Percentiles rank a stretch among this genome's conserved stretches.
Evolutionary conservation across 23 tunicate species (phyloP).

Genomic region (Halocynthia aurantium): DNA sequence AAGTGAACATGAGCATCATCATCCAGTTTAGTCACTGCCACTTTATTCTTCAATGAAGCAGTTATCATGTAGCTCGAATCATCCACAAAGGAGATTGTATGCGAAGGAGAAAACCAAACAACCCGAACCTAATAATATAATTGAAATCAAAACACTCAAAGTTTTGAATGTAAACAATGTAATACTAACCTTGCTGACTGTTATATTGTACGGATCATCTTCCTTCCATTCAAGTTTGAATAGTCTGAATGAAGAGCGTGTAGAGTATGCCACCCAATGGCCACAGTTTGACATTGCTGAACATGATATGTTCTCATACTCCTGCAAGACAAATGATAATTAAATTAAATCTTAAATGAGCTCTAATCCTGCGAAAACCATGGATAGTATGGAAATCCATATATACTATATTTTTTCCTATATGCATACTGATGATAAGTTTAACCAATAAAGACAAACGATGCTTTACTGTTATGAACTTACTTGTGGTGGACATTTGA

Average conservation of each 20-base stretch:
- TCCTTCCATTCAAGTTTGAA: conserved; percentile 16
- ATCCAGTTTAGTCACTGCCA: conserved; percentile 34
- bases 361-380: no score
- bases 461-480: background rate
- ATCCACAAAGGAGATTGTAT: conserved; percentile 31
- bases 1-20: conserved; percentile 8
- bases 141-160: background rate
- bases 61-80: conserved; percentile 33
- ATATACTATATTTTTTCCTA: no score
- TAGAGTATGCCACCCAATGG: conserved; percentile 67
- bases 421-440: no score
- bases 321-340: no score
- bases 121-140: conserved; percentile 27
- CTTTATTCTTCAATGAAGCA: conserved; percentile 31
- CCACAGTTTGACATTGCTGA: conserved; percentile 56
- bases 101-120: conserved; percentile 29
- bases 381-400: no score
- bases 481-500: conserved; percentile 29
- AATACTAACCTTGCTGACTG: background rate
- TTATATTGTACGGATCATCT: conserved; percentile 1
- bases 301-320: conserved; percentile 7
- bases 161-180: conserved; percentile 1
- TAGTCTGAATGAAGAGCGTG: conserved; percentile 35
- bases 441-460: no score
- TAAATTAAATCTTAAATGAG: no score